Conservation (phyloP, 2,888 invertebrate species). For the Drosophila melanocephala region DNA sequence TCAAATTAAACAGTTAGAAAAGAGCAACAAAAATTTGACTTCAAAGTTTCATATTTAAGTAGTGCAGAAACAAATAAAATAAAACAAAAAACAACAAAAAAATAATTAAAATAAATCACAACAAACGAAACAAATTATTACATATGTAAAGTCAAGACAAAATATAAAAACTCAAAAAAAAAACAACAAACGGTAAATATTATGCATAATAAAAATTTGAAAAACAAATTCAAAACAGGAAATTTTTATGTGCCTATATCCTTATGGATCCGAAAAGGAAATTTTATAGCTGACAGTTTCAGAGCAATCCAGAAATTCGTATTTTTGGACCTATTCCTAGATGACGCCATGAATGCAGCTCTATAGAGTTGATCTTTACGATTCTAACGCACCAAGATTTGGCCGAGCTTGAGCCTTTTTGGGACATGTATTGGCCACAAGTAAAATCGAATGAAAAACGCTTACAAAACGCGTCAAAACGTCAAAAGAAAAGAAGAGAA, state of each 20-base stretch:
- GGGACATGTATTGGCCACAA: not conserved
- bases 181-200: slow-evolving; percentile 70
- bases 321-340: not conserved
- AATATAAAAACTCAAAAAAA: slow-evolving; percentile 32
- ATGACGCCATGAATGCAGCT: not conserved
- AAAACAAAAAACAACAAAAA: slow-evolving; percentile 36
- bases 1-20: slow-evolving; percentile 73
- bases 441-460: not conserved
- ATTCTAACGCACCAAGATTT: not conserved
- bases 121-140: slow-evolving; percentile 59
- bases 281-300: not conserved
- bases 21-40: slow-evolving; percentile 67
- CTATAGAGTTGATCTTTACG: not conserved
- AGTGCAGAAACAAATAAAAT: slow-evolving; percentile 74
- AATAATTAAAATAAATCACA: slow-evolving; percentile 27
- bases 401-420: not conserved
- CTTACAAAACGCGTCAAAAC: not conserved
- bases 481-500: not conserved
- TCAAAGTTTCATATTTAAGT: slow-evolving; percentile 81
- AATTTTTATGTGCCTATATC: not conserved
- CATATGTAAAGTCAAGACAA: slow-evolving; percentile 62
- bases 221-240: slow-evolving; percentile 23
- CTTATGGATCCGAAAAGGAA: not conserved
- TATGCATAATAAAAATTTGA: slow-evolving; percentile 75
- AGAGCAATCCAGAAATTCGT: not conserved